Evolutionary conservation across 2,888 invertebrate species (phyloP), one percentile per base, ranked within the genome.

Genomic region (Cyrtodaria siliqua): DNA sequence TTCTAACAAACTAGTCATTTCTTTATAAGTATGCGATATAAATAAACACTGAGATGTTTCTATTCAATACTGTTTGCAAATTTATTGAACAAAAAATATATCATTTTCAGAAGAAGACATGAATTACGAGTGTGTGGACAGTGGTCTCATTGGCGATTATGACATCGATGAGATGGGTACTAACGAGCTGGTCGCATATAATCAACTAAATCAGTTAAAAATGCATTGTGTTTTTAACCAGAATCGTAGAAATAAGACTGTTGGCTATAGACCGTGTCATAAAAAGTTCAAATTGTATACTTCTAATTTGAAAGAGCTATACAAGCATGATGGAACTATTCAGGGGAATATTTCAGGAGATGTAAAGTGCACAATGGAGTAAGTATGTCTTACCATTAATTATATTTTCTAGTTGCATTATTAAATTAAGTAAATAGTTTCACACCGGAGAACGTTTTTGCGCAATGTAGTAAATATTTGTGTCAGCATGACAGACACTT

Each of bases 261-360:
- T 70, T 3, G 71, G 68, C 2, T 55, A 75, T 38, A 29, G 68
- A 26, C 71, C 79, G 2, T 79, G 79, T 60, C 67, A 75, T 44
- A 74, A 61, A 42, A 59, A 42, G 33, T 79, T 75, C 47, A 75
- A 52, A n/a, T 52, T 79, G 23, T 79, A 79, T 40, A 56, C 53
- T 52, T 72, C 75, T 8, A 53, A 68, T 24, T 68, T 79, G n/a
- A 47, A 23, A 14, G 61, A 33, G 44, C 26, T 59, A 38, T 3
- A 47, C 16, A 27, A 24, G 12, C 33, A 33, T 4, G 24, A 57
- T 29, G 52, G 38, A 24, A 47, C 57, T 33, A 26, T 53, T 12
- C 42, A 64, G 14, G 64, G 64, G 23, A 55, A 26, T 1, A 44
- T 55, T 44, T 29, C 40, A 42, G 52, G 53, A 20, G 60, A 61